Evolutionary conservation across 2,797 vertebrate genomes (phyloP).

Genomic region (Anas acuta): DNA sequence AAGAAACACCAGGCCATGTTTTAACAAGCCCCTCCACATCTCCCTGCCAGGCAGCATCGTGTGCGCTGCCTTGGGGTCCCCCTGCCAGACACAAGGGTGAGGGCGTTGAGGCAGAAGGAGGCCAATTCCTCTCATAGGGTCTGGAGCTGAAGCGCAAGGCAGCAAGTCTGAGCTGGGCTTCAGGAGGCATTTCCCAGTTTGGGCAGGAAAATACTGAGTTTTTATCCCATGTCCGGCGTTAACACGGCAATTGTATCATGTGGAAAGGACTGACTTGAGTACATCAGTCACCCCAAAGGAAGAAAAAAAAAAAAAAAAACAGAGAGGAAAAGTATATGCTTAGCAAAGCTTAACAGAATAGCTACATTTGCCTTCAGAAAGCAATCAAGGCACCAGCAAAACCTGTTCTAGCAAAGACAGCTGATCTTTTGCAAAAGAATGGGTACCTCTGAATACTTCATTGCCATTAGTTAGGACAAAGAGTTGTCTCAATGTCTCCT

Average conservation of each 20-base stretch:
- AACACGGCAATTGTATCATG: not conserved
- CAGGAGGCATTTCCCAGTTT: not conserved
- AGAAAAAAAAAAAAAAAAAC: not conserved
- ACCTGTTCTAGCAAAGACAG: not conserved
- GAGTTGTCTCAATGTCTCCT: not conserved
- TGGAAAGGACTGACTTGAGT: not conserved
- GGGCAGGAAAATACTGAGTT: not conserved
- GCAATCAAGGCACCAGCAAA: constrained; percentile 27
- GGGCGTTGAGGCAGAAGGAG: fast-evolving
- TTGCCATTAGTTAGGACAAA: not conserved
- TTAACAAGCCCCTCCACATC: not conserved
- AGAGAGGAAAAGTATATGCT: not conserved
- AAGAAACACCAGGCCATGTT: fast-evolving
- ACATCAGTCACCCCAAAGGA: not conserved
- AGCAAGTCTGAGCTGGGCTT: not conserved
- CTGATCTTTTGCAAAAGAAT: not conserved
- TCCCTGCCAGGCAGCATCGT: not conserved
- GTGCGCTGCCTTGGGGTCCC: not conserved
- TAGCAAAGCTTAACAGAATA: not conserved
- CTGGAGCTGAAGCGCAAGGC: not conserved
- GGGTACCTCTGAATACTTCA: not conserved
- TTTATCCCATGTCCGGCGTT: not conserved
- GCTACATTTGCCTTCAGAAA: constrained; percentile 19
- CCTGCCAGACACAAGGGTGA: not conserved
- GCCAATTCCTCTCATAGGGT: fast-evolving